Evolutionary conservation across 2,888 invertebrate genomes (phyloP), one percentile per base, ranked within the genome.

Genomic region (Eilema sororculum): DNA sequence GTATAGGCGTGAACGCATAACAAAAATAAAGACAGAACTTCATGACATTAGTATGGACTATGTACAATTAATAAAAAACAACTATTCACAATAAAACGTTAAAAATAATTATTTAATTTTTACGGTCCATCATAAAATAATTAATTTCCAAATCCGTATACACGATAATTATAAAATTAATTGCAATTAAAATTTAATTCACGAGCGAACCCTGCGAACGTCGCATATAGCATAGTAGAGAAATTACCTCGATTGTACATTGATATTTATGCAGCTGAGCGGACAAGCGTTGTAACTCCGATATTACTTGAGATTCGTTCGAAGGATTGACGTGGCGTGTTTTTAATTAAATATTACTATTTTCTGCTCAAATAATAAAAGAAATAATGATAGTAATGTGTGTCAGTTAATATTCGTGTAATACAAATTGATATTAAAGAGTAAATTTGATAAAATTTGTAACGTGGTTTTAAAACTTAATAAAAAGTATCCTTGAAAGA

Each of bases 221-320:
- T 60, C 59, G 37, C 64, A 73, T 74, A 75, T 80, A 80, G 77
- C 74, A 62, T 67, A 77, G 78, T 78, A 86, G 89, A 89, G 91
- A 91, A 91, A 92, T 91, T 91, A 90, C 90, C 90, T 85, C 87
- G 84, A 89, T 87, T 87, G 88, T 90, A 90, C 88, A 91, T 90
- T 91, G 91, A 90, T 91, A 92, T 91, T 91, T 91, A 91, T 91
- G 88, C 85, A 84, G 73, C 83, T 78, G 87, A 84, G 68, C 60
- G 64, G 46, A 78, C 71, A 73, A 86, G 78, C 75, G 84, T 81
- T 89, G 91, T 78, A 93, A 73, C 92, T 91, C 63, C 10, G 20
- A 68, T 57, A 41, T 28, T 33, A 28, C n/a, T 4, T 12, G 22
- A 57, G 3, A 58, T 9, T 24, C 25, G 24, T 12, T 13, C 12